Conservation (phyloP, 2,888 invertebrate genomes). For the Serripes groenlandicus region DNA sequence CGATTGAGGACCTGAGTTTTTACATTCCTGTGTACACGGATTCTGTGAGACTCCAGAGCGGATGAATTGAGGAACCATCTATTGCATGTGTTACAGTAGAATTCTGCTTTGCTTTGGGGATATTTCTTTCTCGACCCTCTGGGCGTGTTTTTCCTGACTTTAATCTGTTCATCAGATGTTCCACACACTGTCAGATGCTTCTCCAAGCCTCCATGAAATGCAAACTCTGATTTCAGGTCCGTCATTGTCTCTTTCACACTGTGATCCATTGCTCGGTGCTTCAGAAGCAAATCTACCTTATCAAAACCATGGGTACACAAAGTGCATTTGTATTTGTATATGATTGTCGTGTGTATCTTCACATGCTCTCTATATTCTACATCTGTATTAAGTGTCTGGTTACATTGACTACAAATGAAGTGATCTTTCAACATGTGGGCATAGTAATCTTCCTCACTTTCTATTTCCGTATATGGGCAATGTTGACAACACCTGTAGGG, state of each 20-base stretch:
- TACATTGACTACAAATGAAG: too few relatives aligned
- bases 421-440: too few relatives aligned
- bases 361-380: too few relatives aligned
- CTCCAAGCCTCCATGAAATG: background rate
- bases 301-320: background rate
- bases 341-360: too few relatives aligned
- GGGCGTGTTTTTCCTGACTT: background rate
- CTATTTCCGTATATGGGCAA: too few relatives aligned
- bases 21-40: background rate
- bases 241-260: background rate
- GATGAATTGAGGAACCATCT: background rate
- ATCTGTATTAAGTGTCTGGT: too few relatives aligned
- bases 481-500: too few relatives aligned
- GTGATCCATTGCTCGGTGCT: slow-evolving; percentile 13
- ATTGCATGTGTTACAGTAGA: background rate
- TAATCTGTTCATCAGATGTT: slow-evolving; percentile 9
- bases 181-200: slow-evolving; percentile 13
- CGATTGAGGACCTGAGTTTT: background rate
- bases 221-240: background rate
- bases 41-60: background rate
- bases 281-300: background rate
- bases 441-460: too few relatives aligned
- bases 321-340: background rate
- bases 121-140: background rate
- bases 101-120: background rate